A percentile compares a stretch with the other conserved stretches of the same genome.
Evolutionary conservation across 2,113 vertebrate species (phyloP).

Genomic region (Centrocercus urophasianus): DNA sequence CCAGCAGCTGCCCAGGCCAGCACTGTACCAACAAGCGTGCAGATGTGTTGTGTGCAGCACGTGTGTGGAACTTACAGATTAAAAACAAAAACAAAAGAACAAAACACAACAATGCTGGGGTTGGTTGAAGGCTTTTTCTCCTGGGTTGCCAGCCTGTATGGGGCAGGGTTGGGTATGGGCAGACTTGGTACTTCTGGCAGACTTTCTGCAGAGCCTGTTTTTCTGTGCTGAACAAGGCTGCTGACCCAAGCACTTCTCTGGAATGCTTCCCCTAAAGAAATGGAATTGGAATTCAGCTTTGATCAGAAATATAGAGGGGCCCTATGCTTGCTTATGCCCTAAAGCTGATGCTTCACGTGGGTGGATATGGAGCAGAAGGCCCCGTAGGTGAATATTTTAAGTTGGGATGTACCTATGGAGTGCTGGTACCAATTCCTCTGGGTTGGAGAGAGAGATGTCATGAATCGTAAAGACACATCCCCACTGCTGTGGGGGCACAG

Average conservation of each 20-base stretch:
- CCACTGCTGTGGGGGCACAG: not conserved
- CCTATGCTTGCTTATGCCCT: not conserved
- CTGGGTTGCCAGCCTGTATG: not conserved
- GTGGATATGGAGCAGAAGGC: not conserved
- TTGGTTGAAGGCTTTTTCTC: not conserved
- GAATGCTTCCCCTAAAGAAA: not conserved
- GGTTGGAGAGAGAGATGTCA: not conserved
- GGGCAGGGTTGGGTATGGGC: not conserved
- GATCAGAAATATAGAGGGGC: not conserved
- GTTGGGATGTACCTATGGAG: not conserved
- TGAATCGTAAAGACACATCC: not conserved
- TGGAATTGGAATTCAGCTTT: not conserved
- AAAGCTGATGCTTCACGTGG: not conserved
- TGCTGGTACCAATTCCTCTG: not conserved
- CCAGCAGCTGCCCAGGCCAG: not conserved
- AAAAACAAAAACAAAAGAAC: too few species aligned
- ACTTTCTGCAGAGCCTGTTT: not conserved
- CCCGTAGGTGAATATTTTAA: accelerated
- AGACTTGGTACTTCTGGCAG: not conserved
- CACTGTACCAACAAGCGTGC: accelerated
- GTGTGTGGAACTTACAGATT: not conserved
- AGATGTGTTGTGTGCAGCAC: not conserved
- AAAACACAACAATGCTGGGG: too few species aligned
- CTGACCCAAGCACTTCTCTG: not conserved
- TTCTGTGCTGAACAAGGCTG: not conserved